Evolutionary conservation across 2,888 invertebrate genomes (phyloP).

Genomic region (Mayetiola destructor): DNA sequence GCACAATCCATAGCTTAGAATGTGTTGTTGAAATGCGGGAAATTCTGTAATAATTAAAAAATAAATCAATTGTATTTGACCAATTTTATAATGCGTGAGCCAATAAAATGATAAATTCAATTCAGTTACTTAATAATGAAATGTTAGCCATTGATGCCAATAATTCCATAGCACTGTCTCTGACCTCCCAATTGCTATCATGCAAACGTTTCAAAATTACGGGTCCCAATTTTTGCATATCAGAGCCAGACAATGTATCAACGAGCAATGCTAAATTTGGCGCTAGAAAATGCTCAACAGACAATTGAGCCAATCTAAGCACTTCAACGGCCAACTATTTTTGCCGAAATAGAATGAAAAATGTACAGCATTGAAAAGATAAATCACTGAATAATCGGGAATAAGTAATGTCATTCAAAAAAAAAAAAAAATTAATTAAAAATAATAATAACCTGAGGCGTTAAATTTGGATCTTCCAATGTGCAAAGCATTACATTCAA

Average conservation of each 20-base stretch:
- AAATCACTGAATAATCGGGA: not conserved
- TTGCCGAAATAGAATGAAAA: conserved; percentile 26
- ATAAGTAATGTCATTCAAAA: not conserved
- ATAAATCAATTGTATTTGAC: not conserved
- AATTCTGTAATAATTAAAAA: conserved; percentile 43
- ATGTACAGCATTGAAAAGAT: conserved; percentile 13
- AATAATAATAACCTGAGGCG: conserved; percentile 35
- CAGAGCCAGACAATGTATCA: conserved; percentile 47
- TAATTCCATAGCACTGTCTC: conserved; percentile 62
- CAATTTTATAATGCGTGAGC: not conserved
- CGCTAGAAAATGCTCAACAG: conserved; percentile 59
- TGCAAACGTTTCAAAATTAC: conserved; percentile 54
- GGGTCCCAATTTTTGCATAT: conserved; percentile 49
- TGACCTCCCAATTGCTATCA: conserved; percentile 61
- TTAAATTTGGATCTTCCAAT: conserved; percentile 38
- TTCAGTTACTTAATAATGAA: conserved; percentile 50
- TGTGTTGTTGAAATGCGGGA: conserved; percentile 58
- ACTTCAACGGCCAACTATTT: conserved; percentile 56
- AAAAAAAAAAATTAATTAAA: not conserved
- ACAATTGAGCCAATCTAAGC: conserved; percentile 51
- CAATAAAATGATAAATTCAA: not conserved
- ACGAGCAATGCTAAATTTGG: conserved; percentile 61
- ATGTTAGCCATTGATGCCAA: conserved; percentile 53
- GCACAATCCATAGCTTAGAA: conserved; percentile 49
- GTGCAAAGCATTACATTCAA: conserved; percentile 40